phyloP scores from a whole-genome alignment of 2,797 vertebrate genomes.

The Australoheros facetus region DNA sequence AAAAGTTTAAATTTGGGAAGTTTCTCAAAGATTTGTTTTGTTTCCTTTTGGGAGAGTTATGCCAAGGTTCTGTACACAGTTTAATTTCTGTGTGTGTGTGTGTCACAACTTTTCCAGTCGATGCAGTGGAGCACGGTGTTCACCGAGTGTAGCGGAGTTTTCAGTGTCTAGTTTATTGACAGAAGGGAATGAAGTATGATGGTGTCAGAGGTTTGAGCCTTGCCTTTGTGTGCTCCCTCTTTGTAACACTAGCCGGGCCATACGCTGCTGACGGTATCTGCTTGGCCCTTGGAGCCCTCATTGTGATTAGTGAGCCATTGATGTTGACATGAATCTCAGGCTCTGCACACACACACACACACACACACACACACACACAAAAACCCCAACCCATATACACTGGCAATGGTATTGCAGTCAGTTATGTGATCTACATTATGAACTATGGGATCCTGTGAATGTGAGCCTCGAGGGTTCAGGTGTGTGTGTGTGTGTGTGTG shows the following conservation, averaged over 20 bases:
- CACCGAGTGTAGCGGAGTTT: conserved; percentile 37
- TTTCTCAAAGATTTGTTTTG: background rate
- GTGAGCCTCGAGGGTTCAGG: conserved; percentile 18
- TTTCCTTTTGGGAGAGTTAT: background rate
- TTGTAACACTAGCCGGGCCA: conserved; percentile 49
- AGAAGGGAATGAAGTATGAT: conserved; percentile 51
- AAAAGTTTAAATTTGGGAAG: background rate
- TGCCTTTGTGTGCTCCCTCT: conserved; percentile 40
- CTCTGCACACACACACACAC: conserved; percentile 2
- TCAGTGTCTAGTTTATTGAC: conserved; percentile 60
- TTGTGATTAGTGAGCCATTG: conserved; percentile 67
- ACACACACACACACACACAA: background rate
- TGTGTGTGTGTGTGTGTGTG: background rate
- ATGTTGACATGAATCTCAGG: conserved; percentile 69
- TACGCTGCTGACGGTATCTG: conserved; percentile 42
- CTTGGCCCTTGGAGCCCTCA: conserved; percentile 37
- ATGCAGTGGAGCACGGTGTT: conserved; percentile 24
- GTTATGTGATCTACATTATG: conserved; percentile 57
- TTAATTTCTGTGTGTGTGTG: background rate
- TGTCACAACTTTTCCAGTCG: conserved; percentile 28
- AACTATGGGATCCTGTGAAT: conserved; percentile 24
- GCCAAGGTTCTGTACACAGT: background rate
- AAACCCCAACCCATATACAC: background rate
- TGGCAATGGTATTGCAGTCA: conserved; percentile 17
- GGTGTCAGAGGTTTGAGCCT: conserved; percentile 47